A percentile compares a stretch with the other conserved stretches of the same genome.
These are phyloP conservation scores for Nasonia giraulti DNA, from an alignment of 1,140 invertebrate species.

Conservation along the genomic window DNA sequence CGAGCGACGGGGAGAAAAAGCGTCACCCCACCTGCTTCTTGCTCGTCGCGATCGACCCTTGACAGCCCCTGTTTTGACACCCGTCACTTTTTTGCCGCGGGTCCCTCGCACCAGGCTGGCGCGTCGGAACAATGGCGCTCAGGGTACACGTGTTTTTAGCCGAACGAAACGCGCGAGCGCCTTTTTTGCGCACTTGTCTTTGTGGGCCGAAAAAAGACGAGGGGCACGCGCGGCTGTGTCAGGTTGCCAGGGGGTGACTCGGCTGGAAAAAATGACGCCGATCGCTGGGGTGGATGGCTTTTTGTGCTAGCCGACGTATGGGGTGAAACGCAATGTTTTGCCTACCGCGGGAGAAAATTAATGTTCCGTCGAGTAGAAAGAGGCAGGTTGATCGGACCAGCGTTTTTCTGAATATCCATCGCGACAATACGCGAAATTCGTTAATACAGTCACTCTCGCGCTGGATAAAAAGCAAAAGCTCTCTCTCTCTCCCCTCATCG, in stretches of 20 bases:
- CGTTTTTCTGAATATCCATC: background rate
- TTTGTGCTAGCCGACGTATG: background rate
- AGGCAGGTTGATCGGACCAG: background rate
- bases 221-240: conserved; percentile 10
- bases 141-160: conserved; percentile 22
- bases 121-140: conserved; percentile 29
- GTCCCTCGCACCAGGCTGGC: background rate
- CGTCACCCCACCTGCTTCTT: conserved; percentile 35
- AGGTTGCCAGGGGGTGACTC: background rate
- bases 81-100: conserved; percentile 58
- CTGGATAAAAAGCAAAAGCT: background rate
- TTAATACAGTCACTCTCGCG: no score
- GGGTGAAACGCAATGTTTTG: no score
- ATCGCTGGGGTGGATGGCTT: background rate
- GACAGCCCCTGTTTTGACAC: conserved; percentile 56
- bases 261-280: background rate
- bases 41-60: background rate
- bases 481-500: background rate
- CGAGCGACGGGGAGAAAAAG: conserved; percentile 46
- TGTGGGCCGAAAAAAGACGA: conserved; percentile 15
- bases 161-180: background rate
- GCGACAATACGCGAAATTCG: background rate
- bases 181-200: conserved; percentile 48
- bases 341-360: background rate
- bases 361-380: background rate